Conservation (phyloP, 2,797 vertebrate species). For the Girardinus metallicus region DNA sequence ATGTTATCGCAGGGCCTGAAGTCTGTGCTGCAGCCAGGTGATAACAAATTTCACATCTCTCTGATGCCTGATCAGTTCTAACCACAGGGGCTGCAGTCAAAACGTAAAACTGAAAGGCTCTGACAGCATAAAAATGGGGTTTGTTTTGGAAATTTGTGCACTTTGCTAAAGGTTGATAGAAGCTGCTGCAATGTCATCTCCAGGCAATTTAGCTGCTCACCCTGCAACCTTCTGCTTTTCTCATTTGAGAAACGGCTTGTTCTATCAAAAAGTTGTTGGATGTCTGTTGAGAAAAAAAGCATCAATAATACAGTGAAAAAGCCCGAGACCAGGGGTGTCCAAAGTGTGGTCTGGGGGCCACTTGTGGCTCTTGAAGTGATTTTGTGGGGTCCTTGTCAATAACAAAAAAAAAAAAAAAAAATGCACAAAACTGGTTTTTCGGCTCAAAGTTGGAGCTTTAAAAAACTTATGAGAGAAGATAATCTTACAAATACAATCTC, state of each 20-base stretch:
- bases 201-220: background rate
- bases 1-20: constrained; percentile 27
- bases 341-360: too few relatives aligned
- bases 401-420: too few relatives aligned
- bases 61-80: constrained; percentile 21
- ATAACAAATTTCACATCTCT: constrained; percentile 20
- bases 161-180: background rate
- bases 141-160: background rate
- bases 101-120: background rate
- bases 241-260: background rate
- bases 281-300: background rate
- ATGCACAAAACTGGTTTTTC: too few relatives aligned
- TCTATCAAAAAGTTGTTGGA: constrained; percentile 8
- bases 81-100: background rate
- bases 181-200: background rate
- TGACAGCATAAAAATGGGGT: background rate
- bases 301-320: background rate
- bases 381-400: too few relatives aligned
- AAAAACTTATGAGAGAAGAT: too few relatives aligned
- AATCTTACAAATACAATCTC: too few relatives aligned
- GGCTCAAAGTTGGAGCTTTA: too few relatives aligned
- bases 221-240: background rate
- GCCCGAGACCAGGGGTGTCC: too few relatives aligned
- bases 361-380: too few relatives aligned
- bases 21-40: constrained; percentile 12